Conservation (phyloP, 2,113 vertebrate species). For the Entelurus aequoreus region DNA sequence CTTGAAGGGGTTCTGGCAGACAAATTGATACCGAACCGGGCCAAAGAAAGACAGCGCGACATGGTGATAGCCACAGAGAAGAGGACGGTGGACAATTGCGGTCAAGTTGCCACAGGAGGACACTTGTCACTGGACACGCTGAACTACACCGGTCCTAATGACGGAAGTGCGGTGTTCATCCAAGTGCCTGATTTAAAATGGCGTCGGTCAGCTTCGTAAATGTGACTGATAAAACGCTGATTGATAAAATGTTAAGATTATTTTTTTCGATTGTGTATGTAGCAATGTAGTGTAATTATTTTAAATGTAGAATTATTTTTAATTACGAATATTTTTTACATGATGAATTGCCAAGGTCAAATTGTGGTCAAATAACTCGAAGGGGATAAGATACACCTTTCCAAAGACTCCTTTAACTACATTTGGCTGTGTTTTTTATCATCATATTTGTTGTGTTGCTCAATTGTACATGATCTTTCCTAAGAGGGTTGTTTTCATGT, state of each 20-base stretch:
- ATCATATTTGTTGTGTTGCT: too few relatives aligned
- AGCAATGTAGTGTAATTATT: background rate
- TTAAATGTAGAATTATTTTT: background rate
- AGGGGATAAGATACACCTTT: too few relatives aligned
- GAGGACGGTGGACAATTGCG: background rate
- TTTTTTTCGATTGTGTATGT: too few relatives aligned
- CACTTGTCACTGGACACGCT: constrained; percentile 26
- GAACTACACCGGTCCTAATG: constrained; percentile 15
- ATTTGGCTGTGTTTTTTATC: too few relatives aligned
- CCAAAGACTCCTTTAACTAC: too few relatives aligned
- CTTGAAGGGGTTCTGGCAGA: constrained; percentile 16
- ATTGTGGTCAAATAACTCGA: background rate
- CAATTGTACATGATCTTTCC: too few relatives aligned
- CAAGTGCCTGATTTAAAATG: constrained; percentile 44
- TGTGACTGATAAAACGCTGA: too few relatives aligned
- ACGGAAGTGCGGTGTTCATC: constrained; percentile 15
- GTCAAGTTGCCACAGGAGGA: constrained; percentile 12
- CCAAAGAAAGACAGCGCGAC: constrained; percentile 58
- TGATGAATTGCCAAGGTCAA: constrained; percentile 24
- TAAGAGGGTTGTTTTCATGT: too few relatives aligned
- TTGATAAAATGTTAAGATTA: too few relatives aligned
- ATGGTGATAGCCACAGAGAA: constrained; percentile 28
- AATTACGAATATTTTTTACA: background rate
- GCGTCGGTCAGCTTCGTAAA: background rate
- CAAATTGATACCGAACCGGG: constrained; percentile 45